phyloP scores from a whole-genome alignment of 1,140 invertebrate genomes.

The Psilanteris sp. region DNA sequence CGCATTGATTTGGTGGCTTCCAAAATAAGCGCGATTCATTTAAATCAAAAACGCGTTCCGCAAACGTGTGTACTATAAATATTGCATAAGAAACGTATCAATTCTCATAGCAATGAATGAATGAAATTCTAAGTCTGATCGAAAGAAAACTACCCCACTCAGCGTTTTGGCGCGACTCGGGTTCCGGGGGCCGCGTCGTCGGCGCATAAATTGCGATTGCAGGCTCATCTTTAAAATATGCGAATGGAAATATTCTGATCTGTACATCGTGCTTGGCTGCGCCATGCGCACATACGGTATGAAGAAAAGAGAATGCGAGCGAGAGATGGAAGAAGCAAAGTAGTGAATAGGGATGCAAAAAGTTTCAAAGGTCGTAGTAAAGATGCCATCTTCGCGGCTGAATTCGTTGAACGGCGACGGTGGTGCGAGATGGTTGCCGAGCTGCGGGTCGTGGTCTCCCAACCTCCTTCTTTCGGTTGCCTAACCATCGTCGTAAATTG shows the following conservation, averaged over 20 bases:
- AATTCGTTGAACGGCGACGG: conserved; percentile 66
- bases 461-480: conserved; percentile 61
- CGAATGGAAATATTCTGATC: conserved; percentile 75
- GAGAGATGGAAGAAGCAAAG: too few species aligned
- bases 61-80: conserved; percentile 29
- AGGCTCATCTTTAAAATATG: conserved; percentile 76
- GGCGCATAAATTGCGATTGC: conserved; percentile 71
- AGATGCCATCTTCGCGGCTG: conserved; percentile 73
- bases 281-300: conserved; percentile 21
- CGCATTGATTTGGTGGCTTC: not conserved
- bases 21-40: conserved; percentile 16
- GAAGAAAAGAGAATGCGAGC: not conserved
- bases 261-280: conserved; percentile 50
- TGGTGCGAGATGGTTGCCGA: conserved; percentile 45
- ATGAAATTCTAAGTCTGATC: conserved; percentile 49
- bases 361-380: conserved; percentile 72
- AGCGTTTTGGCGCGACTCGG: conserved; percentile 46
- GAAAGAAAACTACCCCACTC: conserved; percentile 61
- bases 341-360: conserved; percentile 60
- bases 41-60: conserved; percentile 21
- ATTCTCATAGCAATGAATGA: conserved; percentile 28
- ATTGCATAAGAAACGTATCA: conserved; percentile 31
- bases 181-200: conserved; percentile 45
- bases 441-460: conserved; percentile 52
- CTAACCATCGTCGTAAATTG: conserved; percentile 73